Base-by-base conservation (phyloP, 2,888 invertebrate genomes). In the Microplitis manilae region DNA sequence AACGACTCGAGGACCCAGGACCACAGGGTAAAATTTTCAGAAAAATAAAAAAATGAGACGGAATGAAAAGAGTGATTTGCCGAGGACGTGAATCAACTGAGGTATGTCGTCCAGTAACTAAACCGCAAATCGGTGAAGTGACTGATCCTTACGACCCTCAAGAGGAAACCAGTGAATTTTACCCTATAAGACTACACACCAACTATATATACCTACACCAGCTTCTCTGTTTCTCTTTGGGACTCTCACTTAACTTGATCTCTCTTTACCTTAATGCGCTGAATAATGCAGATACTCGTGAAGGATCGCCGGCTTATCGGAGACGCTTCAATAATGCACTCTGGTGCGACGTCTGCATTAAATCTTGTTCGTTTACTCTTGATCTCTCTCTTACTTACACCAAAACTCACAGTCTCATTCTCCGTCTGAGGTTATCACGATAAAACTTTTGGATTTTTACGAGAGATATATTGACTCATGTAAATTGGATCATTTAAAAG, bases 201-300 rank as follows among this genome's bases (percentile, higher is more conserved):
- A 17, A 0, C 17, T 17, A 17, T 17, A 17, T 9, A 50, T 50
- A 50, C 13, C 8, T 50, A 6, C 13, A 50, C 9, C 9, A 50
- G 50, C 13, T 13, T 50, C 50, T 50, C 50, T 50, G 50, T 50
- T 13, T 50, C 50, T 50, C 50, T 50, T 9, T 5, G 13, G 50
- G 9, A 50, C 50, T 50, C 50, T 50, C 13, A 50, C 50, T 50
- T 50, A 50, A 50, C 50, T 50, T 50, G 50, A 50, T 50, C 50
- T 50, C 64, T 20, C 64, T 8, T 64, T 71, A 73, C 39, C n/a
- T 73, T 65, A 41, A 76, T 72, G 59, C 64, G 61, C 64, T 70
- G 73, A 78, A 78, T 78, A 78, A 78, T 76, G 69, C 77, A 79
- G 64, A 64, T 61, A 39, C 70, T 40, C 40, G 41, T 76, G 68